Conservation (phyloP, 2,888 invertebrate genomes). For the Ametastegia equiseti region DNA sequence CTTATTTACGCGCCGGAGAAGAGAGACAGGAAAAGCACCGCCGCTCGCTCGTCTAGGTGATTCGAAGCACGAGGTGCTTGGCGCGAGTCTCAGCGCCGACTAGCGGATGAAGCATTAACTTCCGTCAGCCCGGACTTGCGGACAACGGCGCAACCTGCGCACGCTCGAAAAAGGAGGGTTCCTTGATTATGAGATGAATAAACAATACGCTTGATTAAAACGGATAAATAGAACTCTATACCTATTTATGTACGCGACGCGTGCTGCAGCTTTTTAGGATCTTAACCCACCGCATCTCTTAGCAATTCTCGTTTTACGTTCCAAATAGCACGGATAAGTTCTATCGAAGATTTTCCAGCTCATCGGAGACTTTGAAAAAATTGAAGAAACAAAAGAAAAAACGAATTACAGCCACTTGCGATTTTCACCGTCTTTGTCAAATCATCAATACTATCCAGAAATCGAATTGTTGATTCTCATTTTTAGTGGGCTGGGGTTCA, state of each 20-base stretch:
- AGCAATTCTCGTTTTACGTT: too few relatives aligned
- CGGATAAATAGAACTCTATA: constrained; percentile 15
- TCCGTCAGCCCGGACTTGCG: constrained; percentile 47
- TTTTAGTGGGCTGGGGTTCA: too few relatives aligned
- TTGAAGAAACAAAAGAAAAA: too few relatives aligned
- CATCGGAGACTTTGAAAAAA: too few relatives aligned
- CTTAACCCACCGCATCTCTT: too few relatives aligned
- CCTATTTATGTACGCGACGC: neutral
- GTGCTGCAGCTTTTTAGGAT: neutral
- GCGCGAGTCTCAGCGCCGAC: constrained; percentile 70
- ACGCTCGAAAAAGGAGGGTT: constrained; percentile 37
- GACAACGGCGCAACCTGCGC: constrained; percentile 46
- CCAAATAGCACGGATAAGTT: too few relatives aligned
- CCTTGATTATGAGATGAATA: constrained; percentile 47
- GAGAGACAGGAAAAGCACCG: constrained; percentile 7
- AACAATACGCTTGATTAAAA: constrained; percentile 47
- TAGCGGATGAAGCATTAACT: constrained; percentile 64
- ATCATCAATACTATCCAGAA: too few relatives aligned
- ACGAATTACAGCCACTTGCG: too few relatives aligned
- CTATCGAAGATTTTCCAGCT: too few relatives aligned
- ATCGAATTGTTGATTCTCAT: too few relatives aligned
- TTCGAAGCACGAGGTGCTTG: constrained; percentile 63
- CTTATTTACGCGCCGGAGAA: constrained; percentile 57
- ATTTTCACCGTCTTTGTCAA: too few relatives aligned
- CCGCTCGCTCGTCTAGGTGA: constrained; percentile 29